Conservation (phyloP, 2,113 vertebrate genomes). For the Phodopus roborovskii region DNA sequence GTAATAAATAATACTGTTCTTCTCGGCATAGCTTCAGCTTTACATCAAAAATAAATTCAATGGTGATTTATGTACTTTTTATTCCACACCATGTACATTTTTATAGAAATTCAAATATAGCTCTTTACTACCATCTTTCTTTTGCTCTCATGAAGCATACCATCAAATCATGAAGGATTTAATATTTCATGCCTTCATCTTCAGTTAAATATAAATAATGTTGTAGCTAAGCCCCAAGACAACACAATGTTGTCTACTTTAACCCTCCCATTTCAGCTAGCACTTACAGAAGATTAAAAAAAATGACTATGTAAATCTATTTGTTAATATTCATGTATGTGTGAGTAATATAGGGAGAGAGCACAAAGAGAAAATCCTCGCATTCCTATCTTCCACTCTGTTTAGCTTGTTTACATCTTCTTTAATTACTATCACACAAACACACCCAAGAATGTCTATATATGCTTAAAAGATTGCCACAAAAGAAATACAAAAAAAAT, state of each 20-base stretch:
- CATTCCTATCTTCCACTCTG: not conserved
- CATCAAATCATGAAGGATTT: conserved; percentile 16
- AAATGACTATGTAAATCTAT: not conserved
- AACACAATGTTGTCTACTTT: not conserved
- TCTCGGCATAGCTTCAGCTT: conserved; percentile 43
- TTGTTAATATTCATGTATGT: not conserved
- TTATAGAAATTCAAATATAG: conserved; percentile 66
- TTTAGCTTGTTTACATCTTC: not conserved
- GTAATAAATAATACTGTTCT: conserved; percentile 45
- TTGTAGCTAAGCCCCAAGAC: not conserved
- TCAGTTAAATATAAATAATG: conserved; percentile 52
- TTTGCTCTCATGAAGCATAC: conserved; percentile 31
- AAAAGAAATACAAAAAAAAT: not conserved
- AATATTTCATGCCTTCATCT: conserved; percentile 50
- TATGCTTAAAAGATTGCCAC: not conserved
- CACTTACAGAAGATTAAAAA: not conserved
- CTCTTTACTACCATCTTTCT: not conserved
- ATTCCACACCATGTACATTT: not conserved
- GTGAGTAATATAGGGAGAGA: not conserved
- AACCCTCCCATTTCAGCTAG: not conserved
- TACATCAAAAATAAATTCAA: conserved; percentile 39
- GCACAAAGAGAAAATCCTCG: not conserved
- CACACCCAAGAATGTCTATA: rapidly evolving
- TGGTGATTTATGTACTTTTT: conserved; percentile 49
- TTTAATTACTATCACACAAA: rapidly evolving